phyloP scores from a whole-genome alignment of 2,113 vertebrate species.

The Sterna hirundo region DNA sequence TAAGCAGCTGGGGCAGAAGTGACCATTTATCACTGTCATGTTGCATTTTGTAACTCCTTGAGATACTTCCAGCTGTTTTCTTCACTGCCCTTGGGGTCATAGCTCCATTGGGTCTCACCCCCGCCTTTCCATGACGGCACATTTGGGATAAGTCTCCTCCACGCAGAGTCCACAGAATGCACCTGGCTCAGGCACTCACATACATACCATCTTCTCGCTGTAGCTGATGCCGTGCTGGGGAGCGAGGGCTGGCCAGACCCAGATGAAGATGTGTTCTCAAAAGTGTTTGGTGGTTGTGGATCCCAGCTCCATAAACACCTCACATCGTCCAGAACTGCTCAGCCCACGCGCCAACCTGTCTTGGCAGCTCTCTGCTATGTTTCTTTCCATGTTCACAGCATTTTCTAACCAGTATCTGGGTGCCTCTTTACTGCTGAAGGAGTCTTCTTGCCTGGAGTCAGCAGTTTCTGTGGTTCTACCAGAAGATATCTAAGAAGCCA shows the following conservation, averaged over 20 bases:
- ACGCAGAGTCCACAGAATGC: neutral
- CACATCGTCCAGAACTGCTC: neutral
- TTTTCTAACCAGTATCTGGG: neutral
- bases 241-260: neutral
- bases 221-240: neutral
- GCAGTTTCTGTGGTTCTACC: neutral
- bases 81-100: neutral
- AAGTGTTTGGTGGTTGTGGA: neutral
- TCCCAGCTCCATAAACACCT: neutral
- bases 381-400: neutral
- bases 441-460: neutral
- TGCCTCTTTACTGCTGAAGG: neutral
- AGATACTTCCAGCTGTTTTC: neutral
- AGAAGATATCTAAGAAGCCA: neutral
- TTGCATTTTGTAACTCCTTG: neutral
- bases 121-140: neutral
- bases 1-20: neutral
- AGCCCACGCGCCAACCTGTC: fast-evolving
- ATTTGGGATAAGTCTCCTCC: neutral
- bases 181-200: fast-evolving
- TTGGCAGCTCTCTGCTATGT: neutral
- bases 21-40: neutral
- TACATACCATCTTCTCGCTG: neutral
- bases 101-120: neutral
- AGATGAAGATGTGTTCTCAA: fast-evolving